Percentiles rank a stretch among this genome's conserved stretches.
Conservation (phyloP, 1,140 invertebrate genomes). For the Cheumatopsyche charites region DNA sequence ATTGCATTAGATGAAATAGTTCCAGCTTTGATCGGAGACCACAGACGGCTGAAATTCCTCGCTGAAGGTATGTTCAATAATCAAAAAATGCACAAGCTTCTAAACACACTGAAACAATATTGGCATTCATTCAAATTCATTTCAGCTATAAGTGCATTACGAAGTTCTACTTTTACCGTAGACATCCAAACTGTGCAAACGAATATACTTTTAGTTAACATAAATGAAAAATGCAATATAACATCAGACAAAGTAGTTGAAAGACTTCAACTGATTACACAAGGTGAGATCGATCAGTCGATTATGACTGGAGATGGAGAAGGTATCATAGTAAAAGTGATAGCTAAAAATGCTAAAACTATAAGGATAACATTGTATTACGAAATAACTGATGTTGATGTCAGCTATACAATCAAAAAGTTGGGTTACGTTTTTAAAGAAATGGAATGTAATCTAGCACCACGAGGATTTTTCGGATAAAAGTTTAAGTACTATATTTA, state of each 20-base stretch:
- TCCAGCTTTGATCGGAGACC: constrained; percentile 74
- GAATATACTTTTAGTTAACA: constrained; percentile 78
- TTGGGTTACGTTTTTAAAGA: constrained; percentile 66
- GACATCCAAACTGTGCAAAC: constrained; percentile 72
- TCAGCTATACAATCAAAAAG: constrained; percentile 69
- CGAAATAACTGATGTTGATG: constrained; percentile 68
- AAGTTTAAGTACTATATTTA: background rate
- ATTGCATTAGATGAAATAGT: constrained; percentile 79
- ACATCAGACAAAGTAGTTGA: constrained; percentile 63
- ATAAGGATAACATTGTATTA: constrained; percentile 72
- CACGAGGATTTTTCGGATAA: constrained; percentile 22
- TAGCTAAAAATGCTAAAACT: constrained; percentile 60
- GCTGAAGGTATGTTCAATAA: constrained; percentile 66
- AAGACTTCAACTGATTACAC: constrained; percentile 62
- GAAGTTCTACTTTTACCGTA: constrained; percentile 65
- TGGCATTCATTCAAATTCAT: constrained; percentile 45
- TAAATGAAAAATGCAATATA: constrained; percentile 59
- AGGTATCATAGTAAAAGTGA: constrained; percentile 63
- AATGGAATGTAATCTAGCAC: constrained; percentile 51
- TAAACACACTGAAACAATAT: constrained; percentile 9
- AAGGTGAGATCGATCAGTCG: constrained; percentile 62
- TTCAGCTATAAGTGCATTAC: constrained; percentile 67
- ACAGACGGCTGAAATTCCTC: constrained; percentile 71
- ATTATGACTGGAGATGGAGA: constrained; percentile 56
- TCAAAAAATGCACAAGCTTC: background rate